These are phyloP conservation scores for Platysternon megacephalum DNA, from an alignment of 2,113 vertebrate genomes.

Conservation along the genomic window DNA sequence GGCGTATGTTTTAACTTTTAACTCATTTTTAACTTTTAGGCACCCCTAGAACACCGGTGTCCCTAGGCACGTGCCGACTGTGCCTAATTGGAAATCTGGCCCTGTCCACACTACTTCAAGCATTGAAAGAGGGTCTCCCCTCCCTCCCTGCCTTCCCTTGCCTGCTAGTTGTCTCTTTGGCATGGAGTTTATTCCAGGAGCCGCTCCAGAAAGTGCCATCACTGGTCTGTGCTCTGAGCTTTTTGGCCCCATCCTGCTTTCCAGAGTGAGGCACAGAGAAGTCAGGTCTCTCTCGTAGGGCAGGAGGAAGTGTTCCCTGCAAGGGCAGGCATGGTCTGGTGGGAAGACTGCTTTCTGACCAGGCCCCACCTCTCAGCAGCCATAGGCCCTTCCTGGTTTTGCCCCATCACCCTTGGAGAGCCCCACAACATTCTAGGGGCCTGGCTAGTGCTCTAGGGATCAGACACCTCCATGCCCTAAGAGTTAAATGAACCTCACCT, in stretches of 20 bases:
- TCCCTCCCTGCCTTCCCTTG: neutral
- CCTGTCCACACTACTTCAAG: neutral
- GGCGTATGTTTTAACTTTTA: no score
- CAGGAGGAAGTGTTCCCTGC: neutral
- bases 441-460: neutral
- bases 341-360: neutral
- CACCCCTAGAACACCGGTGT: no score
- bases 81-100: neutral
- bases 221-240: neutral
- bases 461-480: neutral
- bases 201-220: no score
- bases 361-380: neutral
- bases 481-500: neutral
- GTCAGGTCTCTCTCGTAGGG: neutral
- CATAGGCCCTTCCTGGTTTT: neutral
- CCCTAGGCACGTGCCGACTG: no score
- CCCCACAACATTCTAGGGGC: fast-evolving
- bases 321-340: neutral
- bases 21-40: no score
- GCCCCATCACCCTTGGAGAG: neutral
- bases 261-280: neutral
- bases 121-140: neutral
- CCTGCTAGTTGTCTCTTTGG: neutral
- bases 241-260: neutral
- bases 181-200: neutral